Percentiles rank a stretch among this genome's conserved stretches.
phyloP scores from a whole-genome alignment of 1,140 invertebrate genomes.

The Drosophila tropicalis region DNA sequence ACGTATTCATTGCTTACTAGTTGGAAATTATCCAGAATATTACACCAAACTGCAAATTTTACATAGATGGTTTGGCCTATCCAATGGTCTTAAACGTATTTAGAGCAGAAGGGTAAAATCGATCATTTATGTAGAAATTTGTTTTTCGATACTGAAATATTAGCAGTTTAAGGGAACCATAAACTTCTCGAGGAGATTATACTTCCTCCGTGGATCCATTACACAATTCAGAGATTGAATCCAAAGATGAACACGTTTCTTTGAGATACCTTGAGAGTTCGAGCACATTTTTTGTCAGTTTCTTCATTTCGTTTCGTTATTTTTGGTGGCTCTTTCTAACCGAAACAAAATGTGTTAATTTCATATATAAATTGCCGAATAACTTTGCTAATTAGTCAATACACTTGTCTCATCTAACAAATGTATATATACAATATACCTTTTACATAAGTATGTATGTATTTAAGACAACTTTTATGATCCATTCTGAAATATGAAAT shows the following conservation, averaged over 20 bases:
- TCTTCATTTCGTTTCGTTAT: not conserved
- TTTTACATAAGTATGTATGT: not conserved
- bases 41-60: too few relatives aligned
- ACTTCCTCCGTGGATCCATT: too few relatives aligned
- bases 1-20: too few relatives aligned
- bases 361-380: constrained; percentile 10
- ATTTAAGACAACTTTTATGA: constrained; percentile 1
- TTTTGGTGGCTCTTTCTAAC: not conserved
- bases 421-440: not conserved
- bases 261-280: not conserved
- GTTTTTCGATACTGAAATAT: too few relatives aligned
- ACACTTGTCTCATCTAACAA: constrained; percentile 1
- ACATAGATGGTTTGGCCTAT: too few relatives aligned
- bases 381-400: constrained; percentile 9
- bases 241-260: not conserved
- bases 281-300: not conserved
- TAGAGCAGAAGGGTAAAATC: too few relatives aligned
- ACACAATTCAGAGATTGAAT: too few relatives aligned
- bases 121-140: too few relatives aligned
- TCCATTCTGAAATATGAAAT: not conserved
- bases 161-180: too few relatives aligned
- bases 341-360: not conserved
- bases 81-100: too few relatives aligned
- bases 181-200: too few relatives aligned
- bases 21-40: too few relatives aligned